These are phyloP conservation scores for Uloborus plumipes DNA, from an alignment of 2,888 invertebrate species.

Conservation along the genomic window DNA sequence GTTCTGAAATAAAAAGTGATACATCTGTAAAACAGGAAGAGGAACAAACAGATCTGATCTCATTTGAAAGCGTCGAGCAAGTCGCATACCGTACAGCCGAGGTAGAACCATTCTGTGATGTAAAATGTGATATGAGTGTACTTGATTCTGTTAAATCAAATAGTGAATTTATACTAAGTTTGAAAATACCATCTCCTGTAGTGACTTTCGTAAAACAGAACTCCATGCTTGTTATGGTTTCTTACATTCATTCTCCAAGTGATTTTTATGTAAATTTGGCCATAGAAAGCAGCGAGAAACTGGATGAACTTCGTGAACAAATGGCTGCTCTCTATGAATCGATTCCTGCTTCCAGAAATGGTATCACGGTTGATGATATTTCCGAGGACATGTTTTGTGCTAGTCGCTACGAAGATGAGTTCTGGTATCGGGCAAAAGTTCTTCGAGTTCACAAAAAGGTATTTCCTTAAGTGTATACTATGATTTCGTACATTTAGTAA, in stretches of 20 bases:
- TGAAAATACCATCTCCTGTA: conserved; percentile 30
- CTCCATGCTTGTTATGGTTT: conserved; percentile 47
- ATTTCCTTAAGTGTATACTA: background rate
- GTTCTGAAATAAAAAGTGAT: too few species aligned
- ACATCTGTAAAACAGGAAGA: too few species aligned
- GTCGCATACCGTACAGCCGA: too few species aligned
- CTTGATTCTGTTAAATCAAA: background rate
- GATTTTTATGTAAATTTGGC: conserved; percentile 59
- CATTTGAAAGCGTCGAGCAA: conserved; percentile 31
- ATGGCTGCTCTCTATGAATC: conserved; percentile 28
- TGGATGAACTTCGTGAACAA: conserved; percentile 53
- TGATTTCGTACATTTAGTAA: conserved; percentile 28
- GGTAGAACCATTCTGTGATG: background rate
- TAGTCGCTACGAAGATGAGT: conserved; percentile 35
- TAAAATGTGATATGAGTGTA: too few species aligned
- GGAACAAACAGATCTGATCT: background rate
- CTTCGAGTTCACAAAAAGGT: conserved; percentile 17
- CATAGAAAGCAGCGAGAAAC: conserved; percentile 23
- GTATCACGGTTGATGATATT: conserved; percentile 4
- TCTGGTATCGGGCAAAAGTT: conserved; percentile 48
- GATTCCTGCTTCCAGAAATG: background rate
- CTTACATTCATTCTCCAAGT: conserved; percentile 25
- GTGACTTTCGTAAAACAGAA: conserved; percentile 31
- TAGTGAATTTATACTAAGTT: conserved; percentile 2
- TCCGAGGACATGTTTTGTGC: conserved; percentile 43